Percentiles rank a stretch among this genome's conserved stretches.
Conservation (phyloP, 1,140 invertebrate species). For the Anagrus nilaparvatae region DNA sequence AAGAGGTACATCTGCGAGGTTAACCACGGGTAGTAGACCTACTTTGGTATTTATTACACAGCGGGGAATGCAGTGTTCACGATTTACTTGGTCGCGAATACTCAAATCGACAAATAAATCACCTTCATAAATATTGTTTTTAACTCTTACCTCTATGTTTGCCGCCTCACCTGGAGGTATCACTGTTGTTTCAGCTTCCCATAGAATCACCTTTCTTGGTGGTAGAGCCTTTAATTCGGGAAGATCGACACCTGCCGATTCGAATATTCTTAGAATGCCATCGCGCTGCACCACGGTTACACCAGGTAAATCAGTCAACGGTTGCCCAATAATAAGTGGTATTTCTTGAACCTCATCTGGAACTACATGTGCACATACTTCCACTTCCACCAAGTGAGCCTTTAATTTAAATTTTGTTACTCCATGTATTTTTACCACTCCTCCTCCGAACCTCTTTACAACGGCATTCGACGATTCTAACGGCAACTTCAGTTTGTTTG, state of each 20-base stretch:
- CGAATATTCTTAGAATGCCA: background rate
- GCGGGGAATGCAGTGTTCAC: conserved; percentile 8
- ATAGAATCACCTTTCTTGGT: background rate
- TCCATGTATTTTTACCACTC: background rate
- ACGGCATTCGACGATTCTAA: too few species aligned
- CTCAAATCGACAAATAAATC: conserved; percentile 11
- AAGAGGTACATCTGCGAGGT: conserved; percentile 5
- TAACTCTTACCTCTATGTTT: conserved; percentile 8
- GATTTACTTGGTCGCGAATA: conserved; percentile 10
- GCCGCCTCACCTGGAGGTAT: conserved; percentile 6
- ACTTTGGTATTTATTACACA: conserved; percentile 5
- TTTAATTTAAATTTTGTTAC: background rate
- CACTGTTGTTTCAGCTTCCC: background rate
- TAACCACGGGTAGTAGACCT: conserved; percentile 7
- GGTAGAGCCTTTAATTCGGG: background rate
- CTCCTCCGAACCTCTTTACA: background rate
- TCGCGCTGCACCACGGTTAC: background rate
- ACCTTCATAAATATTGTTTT: background rate
- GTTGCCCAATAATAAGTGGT: background rate
- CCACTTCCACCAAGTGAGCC: background rate
- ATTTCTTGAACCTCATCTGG: background rate
- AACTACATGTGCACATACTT: background rate
- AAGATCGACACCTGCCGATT: background rate
- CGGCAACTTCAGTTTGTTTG: too few species aligned
- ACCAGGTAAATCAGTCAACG: background rate